Evolutionary conservation across 2,888 invertebrate species (phyloP), one percentile per base, ranked within the genome.

Genomic region (Neocrepidodera transversa): DNA sequence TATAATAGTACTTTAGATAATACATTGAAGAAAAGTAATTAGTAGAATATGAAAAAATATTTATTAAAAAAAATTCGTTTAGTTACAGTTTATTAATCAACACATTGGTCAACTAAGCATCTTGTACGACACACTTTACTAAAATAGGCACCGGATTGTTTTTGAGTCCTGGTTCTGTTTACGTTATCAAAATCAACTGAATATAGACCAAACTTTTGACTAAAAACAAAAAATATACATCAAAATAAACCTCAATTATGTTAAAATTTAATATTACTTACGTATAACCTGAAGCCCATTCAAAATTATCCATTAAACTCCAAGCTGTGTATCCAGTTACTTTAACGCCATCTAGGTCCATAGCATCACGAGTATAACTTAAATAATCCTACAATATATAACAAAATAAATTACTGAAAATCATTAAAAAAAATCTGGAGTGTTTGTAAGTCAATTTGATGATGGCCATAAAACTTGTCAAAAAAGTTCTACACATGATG

Each of bases 201-300:
- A 67, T 86, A 87, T 0, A 92, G 68, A 2, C 92, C 92, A 75
- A 89, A 91, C 72, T 83, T 84, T 66, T 84, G 82, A 10, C 88
- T 88, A 75, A 52, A 83, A 82, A 18, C 36, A 28, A 49, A 52
- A 6, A n/a, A 3, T 5, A 43, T 52, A n/a, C n/a, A n/a, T n/a
- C n/a, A n/a, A n/a, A n/a, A n/a, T n/a, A n/a, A n/a, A n/a, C n/a
- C n/a, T n/a, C n/a, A n/a, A n/a, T n/a, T n/a, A n/a, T n/a, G n/a
- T n/a, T 28, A 17, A 10, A 30, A 30, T 30, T 10, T 30, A 10
- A 23, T 2, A 30, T 6, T 35, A 57, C 86, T 86, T 68, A 77
- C 75, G 57, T 65, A 50, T 75, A 76, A 43, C 76, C 77, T 32
- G 63, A 51, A 8, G 35, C 48, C 92, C 92, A 77, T 65, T 77